A percentile compares a stretch with the other conserved stretches of the same genome.
phyloP scores from a whole-genome alignment of 2,888 invertebrate genomes.

The Odontomyia ornata region DNA sequence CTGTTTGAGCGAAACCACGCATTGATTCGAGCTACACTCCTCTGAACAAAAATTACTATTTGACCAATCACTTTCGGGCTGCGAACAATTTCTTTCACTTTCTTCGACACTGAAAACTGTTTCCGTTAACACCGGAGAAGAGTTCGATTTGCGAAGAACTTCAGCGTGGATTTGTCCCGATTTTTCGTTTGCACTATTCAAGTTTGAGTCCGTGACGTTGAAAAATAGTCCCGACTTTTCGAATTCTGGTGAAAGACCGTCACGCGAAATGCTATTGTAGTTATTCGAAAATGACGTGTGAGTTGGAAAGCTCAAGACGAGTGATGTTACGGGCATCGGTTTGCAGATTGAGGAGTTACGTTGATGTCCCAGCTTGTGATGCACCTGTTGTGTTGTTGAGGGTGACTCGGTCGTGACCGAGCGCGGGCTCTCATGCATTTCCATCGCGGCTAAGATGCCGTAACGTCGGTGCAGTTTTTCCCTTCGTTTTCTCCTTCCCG shows the following conservation, averaged over 20 bases:
- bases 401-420: background rate
- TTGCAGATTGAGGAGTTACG: slow-evolving; percentile 61
- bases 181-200: background rate
- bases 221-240: slow-evolving; percentile 58
- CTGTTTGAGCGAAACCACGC: slow-evolving; percentile 46
- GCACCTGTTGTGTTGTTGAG: slow-evolving; percentile 46
- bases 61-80: background rate
- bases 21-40: slow-evolving; percentile 52
- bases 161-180: background rate
- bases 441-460: background rate
- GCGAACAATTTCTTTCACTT: background rate
- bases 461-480: background rate
- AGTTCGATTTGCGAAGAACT: background rate
- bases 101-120: background rate
- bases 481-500: background rate
- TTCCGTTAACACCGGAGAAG: background rate
- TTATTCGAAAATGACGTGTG: slow-evolving; percentile 47
- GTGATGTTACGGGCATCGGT: slow-evolving; percentile 61
- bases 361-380: slow-evolving; percentile 56
- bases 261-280: slow-evolving; percentile 51
- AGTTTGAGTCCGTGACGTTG: background rate
- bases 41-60: background rate
- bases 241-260: slow-evolving; percentile 54
- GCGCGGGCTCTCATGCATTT: slow-evolving; percentile 7
- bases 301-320: slow-evolving; percentile 58